These are phyloP conservation scores for Eurypyga helias DNA, from an alignment of 2,113 vertebrate genomes.

Conservation along the genomic window DNA sequence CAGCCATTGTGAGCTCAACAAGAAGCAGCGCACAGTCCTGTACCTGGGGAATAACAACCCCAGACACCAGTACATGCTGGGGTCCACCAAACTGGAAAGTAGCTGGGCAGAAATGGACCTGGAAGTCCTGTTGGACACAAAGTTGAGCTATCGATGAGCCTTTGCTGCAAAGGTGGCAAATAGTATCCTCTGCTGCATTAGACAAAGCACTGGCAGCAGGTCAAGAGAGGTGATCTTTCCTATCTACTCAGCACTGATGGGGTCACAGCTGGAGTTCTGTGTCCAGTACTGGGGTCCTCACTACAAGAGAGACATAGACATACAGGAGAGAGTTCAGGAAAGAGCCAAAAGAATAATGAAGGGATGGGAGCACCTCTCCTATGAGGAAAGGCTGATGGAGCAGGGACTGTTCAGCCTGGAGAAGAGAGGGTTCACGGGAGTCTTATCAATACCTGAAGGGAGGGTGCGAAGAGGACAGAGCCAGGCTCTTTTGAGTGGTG, in stretches of 20 bases:
- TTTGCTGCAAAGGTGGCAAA: not conserved
- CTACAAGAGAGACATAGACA: not conserved
- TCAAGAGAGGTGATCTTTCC: not conserved
- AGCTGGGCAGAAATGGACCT: not conserved
- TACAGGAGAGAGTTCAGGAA: not conserved
- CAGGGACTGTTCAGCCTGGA: not conserved
- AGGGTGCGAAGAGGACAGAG: not conserved
- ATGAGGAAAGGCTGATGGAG: not conserved
- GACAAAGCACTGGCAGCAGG: not conserved
- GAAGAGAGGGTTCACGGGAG: not conserved
- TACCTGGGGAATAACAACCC: not conserved
- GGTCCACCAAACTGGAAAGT: not conserved
- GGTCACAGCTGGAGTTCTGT: not conserved
- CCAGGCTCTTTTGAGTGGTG: too few species aligned
- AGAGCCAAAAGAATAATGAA: not conserved
- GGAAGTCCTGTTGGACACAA: not conserved
- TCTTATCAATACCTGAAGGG: not conserved
- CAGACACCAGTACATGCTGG: not conserved
- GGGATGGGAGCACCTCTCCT: not conserved
- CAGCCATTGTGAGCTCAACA: not conserved
- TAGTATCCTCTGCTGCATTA: not conserved
- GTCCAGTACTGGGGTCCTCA: not conserved
- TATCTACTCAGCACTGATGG: not conserved
- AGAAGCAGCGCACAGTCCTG: not conserved
- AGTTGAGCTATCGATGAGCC: not conserved